A percentile compares a stretch with the other conserved stretches of the same genome.
Evolutionary conservation across 1,140 invertebrate genomes (phyloP).

Genomic region (Gonatopus flavifemur): DNA sequence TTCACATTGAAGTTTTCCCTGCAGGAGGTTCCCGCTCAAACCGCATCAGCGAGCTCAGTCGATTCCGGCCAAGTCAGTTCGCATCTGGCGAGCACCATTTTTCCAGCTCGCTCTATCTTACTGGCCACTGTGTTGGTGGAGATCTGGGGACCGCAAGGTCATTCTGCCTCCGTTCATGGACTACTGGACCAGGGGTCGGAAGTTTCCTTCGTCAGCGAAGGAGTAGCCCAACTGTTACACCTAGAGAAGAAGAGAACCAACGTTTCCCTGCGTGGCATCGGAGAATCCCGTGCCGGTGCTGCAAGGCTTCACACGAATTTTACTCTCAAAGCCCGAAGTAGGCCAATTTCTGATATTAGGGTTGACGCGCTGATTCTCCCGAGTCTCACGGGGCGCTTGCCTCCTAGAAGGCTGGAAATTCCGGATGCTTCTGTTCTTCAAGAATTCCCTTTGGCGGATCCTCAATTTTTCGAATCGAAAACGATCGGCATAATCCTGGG

Average conservation of each 20-base stretch:
- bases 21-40: neutral
- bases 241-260: constrained; percentile 1
- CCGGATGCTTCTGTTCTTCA: neutral
- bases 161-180: constrained; percentile 1
- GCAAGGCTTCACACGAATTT: neutral
- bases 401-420: neutral
- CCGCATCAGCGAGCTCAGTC: neutral
- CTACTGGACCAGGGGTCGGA: constrained; percentile 30
- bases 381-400: neutral
- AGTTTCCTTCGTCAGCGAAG: constrained; percentile 21
- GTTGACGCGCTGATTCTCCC: constrained; percentile 2
- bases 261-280: neutral
- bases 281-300: neutral
- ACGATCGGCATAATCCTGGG: neutral
- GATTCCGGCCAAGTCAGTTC: neutral
- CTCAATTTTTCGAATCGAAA: neutral
- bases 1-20: neutral
- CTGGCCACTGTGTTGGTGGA: constrained; percentile 6
- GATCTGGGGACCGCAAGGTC: neutral
- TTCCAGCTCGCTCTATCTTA: neutral
- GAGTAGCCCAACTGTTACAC: constrained; percentile 15
- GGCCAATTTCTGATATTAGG: neutral
- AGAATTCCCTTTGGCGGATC: constrained; percentile 1
- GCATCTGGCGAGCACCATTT: neutral
- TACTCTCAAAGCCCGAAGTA: neutral